Base-by-base conservation (phyloP, 1,140 invertebrate genomes). In the Sitobion miscanthi region DNA sequence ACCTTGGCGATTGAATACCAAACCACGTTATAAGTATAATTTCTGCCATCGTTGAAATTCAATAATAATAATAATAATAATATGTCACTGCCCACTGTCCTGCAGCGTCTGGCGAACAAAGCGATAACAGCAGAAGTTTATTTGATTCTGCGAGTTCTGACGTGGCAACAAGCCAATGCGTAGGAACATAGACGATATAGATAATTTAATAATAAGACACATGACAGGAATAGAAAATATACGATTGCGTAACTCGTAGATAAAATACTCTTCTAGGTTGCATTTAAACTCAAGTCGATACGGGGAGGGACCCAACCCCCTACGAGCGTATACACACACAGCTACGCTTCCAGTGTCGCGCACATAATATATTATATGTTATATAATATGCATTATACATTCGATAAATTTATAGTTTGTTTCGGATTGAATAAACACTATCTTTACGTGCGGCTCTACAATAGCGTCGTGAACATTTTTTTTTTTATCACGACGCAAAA, bases 161-260 rank as follows among this genome's bases (percentile, higher is more conserved):
- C 5, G 62, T 77, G 62, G 62, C 62, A 77, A 77, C 62, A 77
- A 1, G 62, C 62, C 62, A 77, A 77, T 77, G 62, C 62, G 62
- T n/a, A 77, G 62, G 14, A 77, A n/a, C 62, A 77, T 77, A n/a
- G 62, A 77, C 30, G 30, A 77, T 77, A 77, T n/a, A 77, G 62
- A 77, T n/a, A 77, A 77, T 77, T 77, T 77, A 77, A 77, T 77
- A 77, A 77, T 77, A n/a, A 17, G 62, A 77, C 14, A 77, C n/a
- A 77, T n/a, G 62, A 6, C 62, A 35, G 14, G 62, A 77, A 77
- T 77, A 77, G 30, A 77, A 77, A 77, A 77, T n/a, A 77, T 14
- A 77, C 30, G 2, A 77, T 77, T 77, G 62, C 14, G 30, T 69
- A 69, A 69, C 30, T 69, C 57, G 62, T 69, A n/a, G 30, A n/a